Conservation (phyloP, 2,113 vertebrate genomes). For the Rutilus rutilus region DNA sequence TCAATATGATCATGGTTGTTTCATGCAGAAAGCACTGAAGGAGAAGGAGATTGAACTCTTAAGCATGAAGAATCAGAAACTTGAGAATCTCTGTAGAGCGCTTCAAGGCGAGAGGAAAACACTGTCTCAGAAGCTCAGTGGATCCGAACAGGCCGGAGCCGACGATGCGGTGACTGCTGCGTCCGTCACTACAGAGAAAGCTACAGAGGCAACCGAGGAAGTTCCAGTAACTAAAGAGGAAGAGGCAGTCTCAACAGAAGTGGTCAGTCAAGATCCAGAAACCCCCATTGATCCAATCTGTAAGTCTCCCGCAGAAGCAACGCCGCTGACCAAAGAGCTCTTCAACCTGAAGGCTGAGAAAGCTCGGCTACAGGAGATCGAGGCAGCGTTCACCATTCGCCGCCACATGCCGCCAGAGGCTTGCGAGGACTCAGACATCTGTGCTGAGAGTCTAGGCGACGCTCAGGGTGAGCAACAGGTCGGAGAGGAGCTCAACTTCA, state of each 20-base stretch:
- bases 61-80: constrained; percentile 87
- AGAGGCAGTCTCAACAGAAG: constrained; percentile 51
- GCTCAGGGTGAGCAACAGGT: background rate
- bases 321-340: constrained; percentile 62
- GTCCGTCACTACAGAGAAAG: constrained; percentile 19
- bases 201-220: constrained; percentile 42
- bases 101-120: constrained; percentile 92
- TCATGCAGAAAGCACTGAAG: constrained; percentile 72
- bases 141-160: constrained; percentile 66
- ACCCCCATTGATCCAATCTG: background rate
- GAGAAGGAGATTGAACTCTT: constrained; percentile 94
- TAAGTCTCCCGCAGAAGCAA: background rate
- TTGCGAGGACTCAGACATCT: constrained; percentile 49
- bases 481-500: constrained; percentile 33
- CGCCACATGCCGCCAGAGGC: constrained; percentile 60
- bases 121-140: constrained; percentile 85
- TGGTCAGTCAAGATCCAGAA: constrained; percentile 1
- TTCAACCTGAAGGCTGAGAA: constrained; percentile 67
- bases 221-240: constrained; percentile 42
- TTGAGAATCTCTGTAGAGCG: constrained; percentile 95
- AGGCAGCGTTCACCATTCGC: constrained; percentile 79
- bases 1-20: background rate
- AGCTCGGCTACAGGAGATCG: constrained; percentile 77
- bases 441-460: constrained; percentile 44
- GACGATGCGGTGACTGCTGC: constrained; percentile 53